Base-by-base conservation (phyloP, 1,140 invertebrate genomes). In the Drosophila nannoptera region DNA sequence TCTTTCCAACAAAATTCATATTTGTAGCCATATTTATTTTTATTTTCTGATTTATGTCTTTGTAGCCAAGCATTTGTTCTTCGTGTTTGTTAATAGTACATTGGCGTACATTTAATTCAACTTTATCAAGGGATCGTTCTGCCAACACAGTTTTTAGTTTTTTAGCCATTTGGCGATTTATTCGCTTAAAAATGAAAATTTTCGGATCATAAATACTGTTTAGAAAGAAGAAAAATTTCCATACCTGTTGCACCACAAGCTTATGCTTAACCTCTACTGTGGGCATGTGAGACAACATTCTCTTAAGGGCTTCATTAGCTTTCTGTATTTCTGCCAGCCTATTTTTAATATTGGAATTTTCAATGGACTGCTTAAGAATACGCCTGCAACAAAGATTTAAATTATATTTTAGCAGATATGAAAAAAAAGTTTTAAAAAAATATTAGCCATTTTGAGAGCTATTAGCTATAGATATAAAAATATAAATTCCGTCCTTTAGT, bases 221-320 rank as follows among this genome's bases (percentile, higher is more conserved):
- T n/a, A n/a, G n/a, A n/a, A n/a, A n/a, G n/a, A n/a, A n/a, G n/a
- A n/a, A n/a, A n/a, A n/a, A n/a, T n/a, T n/a, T 22, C 14, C 40
- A 31, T 52, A 74, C 72, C 72, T 77, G 75, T 33, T 71, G 75
- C n/a, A 68, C 70, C 0, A 78, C 69, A 12, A 87, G 63, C 49
- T 78, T 73, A 22, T 86, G 66, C 38, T 87, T 87, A n/a, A 86
- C 69, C 31, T 84, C 77, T 11, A 73, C 67, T 9, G 77, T 80
- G 7, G 86, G 82, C 53, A 88, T 69, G 45, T 83, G 75, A 9
- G 74, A 69, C 16, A 83, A 53, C 63, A 77, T 70, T 31, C 75
- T 38, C 11, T 87, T 87, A 0, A 87, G 49, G 3, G 80, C 52
- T 2, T 76, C 75, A 56, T 72, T 76, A 7, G 71, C 55, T 22